phyloP scores from a whole-genome alignment of 2,888 invertebrate species.

The Blera fallax region DNA sequence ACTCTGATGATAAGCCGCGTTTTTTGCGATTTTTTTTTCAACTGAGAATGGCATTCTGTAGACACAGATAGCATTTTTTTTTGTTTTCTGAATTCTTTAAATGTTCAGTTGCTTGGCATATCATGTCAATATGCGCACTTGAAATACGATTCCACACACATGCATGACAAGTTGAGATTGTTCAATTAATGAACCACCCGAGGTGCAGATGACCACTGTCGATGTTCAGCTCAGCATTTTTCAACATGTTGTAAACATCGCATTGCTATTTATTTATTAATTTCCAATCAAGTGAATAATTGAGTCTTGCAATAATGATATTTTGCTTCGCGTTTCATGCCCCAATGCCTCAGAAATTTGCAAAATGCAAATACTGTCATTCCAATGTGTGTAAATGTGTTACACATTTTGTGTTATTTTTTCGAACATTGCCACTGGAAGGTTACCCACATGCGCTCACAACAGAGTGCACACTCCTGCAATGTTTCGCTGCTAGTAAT shows the following conservation, averaged over 20 bases:
- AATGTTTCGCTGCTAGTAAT: conserved; percentile 29
- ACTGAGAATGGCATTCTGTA: too few species aligned
- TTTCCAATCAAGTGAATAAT: conserved; percentile 25
- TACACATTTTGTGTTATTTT: conserved; percentile 39
- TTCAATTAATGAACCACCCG: conserved; percentile 1
- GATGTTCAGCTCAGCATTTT: not conserved
- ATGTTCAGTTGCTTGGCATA: too few species aligned
- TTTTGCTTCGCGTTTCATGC: not conserved
- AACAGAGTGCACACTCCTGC: not conserved
- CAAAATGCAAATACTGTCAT: conserved; percentile 60
- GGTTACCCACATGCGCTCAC: not conserved
- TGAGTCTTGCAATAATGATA: not conserved
- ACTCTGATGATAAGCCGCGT: too few species aligned
- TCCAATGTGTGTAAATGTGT: not conserved
- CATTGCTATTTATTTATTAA: not conserved
- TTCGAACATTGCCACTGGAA: not conserved
- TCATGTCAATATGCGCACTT: too few species aligned
- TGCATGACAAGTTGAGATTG: not conserved
- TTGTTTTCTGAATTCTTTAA: too few species aligned
- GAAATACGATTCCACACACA: not conserved
- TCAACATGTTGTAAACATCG: not conserved
- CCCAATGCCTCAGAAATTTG: conserved; percentile 2
- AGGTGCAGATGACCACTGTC: not conserved
- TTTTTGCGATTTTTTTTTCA: too few species aligned
- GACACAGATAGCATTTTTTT: too few species aligned